Percentiles rank a stretch among this genome's conserved stretches.
phyloP scores from a whole-genome alignment of 1,140 invertebrate genomes.

The Hylaeus anthracinus region DNA sequence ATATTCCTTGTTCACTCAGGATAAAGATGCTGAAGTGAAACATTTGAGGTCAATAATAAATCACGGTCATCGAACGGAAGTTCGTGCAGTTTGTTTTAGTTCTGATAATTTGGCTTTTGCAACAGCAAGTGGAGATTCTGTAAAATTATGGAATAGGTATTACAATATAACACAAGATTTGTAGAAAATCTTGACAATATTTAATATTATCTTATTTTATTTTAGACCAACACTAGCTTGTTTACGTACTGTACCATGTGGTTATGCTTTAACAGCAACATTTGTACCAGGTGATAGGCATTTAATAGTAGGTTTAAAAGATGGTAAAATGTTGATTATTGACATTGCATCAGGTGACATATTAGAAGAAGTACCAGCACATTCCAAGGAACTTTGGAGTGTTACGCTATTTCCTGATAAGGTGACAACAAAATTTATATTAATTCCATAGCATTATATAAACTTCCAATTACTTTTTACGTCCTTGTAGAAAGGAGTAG shows the following conservation, averaged over 20 bases:
- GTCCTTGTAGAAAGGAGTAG: slow-evolving; percentile 86
- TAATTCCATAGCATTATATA: not conserved
- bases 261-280: slow-evolving; percentile 87
- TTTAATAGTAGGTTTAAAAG: slow-evolving; percentile 93
- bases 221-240: slow-evolving; percentile 88
- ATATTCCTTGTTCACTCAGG: slow-evolving; percentile 81
- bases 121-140: slow-evolving; percentile 91
- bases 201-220: slow-evolving; percentile 46
- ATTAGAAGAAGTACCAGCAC: slow-evolving; percentile 89
- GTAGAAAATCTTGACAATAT: not conserved
- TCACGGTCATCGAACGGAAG: slow-evolving; percentile 94
- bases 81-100: slow-evolving; percentile 93
- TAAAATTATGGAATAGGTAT: slow-evolving; percentile 97
- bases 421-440: slow-evolving; percentile 77
- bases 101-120: slow-evolving; percentile 93
- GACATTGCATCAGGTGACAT: slow-evolving; percentile 92
- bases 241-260: slow-evolving; percentile 88
- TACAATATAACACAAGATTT: slow-evolving; percentile 17
- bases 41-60: slow-evolving; percentile 75
- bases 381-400: slow-evolving; percentile 89
- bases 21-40: slow-evolving; percentile 82
- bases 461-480: slow-evolving; percentile 6
- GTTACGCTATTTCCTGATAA: slow-evolving; percentile 88
- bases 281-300: slow-evolving; percentile 97
- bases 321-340: slow-evolving; percentile 92